phyloP scores from a whole-genome alignment of 2,888 invertebrate genomes.

The Cosmopolites sordidus region DNA sequence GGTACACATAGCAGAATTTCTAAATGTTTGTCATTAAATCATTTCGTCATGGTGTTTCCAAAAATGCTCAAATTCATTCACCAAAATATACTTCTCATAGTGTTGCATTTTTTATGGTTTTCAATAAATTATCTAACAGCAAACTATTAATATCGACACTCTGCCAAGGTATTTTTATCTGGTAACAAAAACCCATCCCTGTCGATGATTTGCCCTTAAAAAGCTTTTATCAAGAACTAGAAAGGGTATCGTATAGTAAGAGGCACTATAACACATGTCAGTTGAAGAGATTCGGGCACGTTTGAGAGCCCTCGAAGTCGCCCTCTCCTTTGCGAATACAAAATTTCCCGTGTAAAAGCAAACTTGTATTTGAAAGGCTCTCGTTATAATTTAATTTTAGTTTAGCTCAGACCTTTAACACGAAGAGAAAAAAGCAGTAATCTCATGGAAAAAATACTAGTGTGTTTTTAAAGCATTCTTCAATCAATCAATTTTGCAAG shows the following conservation, averaged over 20 bases:
- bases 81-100: no score
- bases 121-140: neutral
- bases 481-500: no score
- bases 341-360: slow-evolving; percentile 22
- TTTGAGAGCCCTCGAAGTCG: slow-evolving; percentile 18
- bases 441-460: no score
- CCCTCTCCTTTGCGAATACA: slow-evolving; percentile 20
- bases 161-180: neutral
- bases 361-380: slow-evolving; percentile 13
- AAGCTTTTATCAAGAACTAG: slow-evolving; percentile 21
- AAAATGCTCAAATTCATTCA: no score
- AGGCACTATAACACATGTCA: slow-evolving; percentile 28
- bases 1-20: no score
- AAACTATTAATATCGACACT: neutral
- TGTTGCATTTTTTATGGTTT: no score
- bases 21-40: no score
- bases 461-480: no score
- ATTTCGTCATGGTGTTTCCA: no score
- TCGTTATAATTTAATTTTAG: slow-evolving; percentile 3
- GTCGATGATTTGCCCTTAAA: slow-evolving; percentile 20
- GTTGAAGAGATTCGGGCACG: slow-evolving; percentile 26
- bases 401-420: no score
- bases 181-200: neutral
- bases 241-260: slow-evolving; percentile 26
- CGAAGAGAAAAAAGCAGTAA: no score